Percentiles rank a stretch among this genome's conserved stretches.
These are phyloP conservation scores for Metopia argyrocephala DNA, from an alignment of 2,888 invertebrate genomes.

Conservation along the genomic window DNA sequence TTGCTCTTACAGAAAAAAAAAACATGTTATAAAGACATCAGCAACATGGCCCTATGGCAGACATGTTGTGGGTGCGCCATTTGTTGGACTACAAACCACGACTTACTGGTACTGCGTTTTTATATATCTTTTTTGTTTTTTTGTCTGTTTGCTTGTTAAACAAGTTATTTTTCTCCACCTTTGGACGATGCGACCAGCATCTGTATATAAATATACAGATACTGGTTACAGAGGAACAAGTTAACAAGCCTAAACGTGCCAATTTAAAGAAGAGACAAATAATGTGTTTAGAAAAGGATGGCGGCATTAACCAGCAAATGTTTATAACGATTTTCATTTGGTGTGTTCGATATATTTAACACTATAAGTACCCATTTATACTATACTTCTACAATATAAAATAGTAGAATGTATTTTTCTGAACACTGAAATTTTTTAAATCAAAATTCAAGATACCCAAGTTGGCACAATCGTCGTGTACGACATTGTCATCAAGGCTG, in stretches of 20 bases:
- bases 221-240: neutral
- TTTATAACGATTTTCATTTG: neutral
- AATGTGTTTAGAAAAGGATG: slow-evolving; percentile 44
- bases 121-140: slow-evolving; percentile 2
- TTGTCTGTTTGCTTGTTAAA: slow-evolving; percentile 14
- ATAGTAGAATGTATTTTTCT: no score
- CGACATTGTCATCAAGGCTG: no score
- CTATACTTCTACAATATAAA: no score
- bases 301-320: neutral
- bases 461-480: no score
- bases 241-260: neutral
- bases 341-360: slow-evolving; percentile 27
- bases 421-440: no score
- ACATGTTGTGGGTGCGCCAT: slow-evolving; percentile 57
- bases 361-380: slow-evolving; percentile 24
- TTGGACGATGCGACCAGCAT: slow-evolving; percentile 17
- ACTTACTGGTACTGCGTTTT: slow-evolving; percentile 29
- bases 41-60: slow-evolving; percentile 34
- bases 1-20: slow-evolving; percentile 40
- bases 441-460: no score
- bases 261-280: slow-evolving; percentile 31
- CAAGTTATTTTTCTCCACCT: slow-evolving; percentile 43
- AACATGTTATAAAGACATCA: slow-evolving; percentile 19
- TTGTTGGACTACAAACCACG: no score
- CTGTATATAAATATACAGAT: neutral